Evolutionary conservation across 2,797 vertebrate genomes (phyloP).

Genomic region (Pangasius djambal): DNA sequence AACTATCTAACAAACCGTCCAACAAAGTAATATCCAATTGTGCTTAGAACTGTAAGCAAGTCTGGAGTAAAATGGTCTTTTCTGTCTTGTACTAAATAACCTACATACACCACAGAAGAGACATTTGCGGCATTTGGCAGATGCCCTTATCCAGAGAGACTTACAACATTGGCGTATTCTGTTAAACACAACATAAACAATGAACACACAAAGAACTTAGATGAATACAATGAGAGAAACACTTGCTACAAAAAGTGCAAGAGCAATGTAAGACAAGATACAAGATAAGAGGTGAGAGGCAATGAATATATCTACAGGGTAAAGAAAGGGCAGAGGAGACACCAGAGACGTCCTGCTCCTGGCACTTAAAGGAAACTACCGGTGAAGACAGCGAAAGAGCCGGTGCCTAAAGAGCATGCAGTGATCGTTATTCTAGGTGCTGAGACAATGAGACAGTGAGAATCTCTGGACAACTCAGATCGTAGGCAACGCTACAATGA

Average conservation of each 20-base stretch:
- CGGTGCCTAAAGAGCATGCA: constrained; percentile 41
- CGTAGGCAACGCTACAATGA: constrained; percentile 6
- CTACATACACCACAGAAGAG: not conserved
- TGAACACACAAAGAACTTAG: constrained; percentile 1
- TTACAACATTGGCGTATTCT: not conserved
- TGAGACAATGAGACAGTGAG: not conserved
- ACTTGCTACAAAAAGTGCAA: constrained; percentile 13
- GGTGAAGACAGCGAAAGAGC: constrained; percentile 37
- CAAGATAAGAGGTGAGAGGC: constrained; percentile 15
- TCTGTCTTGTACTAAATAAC: not conserved
- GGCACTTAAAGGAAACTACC: constrained; percentile 4
- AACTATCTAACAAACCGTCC: not conserved
- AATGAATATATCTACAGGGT: constrained; percentile 26
- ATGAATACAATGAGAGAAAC: constrained; percentile 1
- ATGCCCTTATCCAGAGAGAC: not conserved
- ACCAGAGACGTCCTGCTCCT: constrained; percentile 17
- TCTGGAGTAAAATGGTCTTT: not conserved
- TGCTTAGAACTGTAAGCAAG: not conserved
- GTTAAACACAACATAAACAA: not conserved
- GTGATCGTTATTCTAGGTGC: constrained; percentile 14
- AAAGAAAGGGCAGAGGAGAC: constrained; percentile 2
- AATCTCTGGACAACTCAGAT: constrained; percentile 4
- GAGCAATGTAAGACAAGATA: constrained; percentile 10
- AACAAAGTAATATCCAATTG: not conserved
- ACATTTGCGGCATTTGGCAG: not conserved